These are phyloP conservation scores for Drosophila formosana DNA, from an alignment of 2,888 invertebrate species.

Conservation along the genomic window DNA sequence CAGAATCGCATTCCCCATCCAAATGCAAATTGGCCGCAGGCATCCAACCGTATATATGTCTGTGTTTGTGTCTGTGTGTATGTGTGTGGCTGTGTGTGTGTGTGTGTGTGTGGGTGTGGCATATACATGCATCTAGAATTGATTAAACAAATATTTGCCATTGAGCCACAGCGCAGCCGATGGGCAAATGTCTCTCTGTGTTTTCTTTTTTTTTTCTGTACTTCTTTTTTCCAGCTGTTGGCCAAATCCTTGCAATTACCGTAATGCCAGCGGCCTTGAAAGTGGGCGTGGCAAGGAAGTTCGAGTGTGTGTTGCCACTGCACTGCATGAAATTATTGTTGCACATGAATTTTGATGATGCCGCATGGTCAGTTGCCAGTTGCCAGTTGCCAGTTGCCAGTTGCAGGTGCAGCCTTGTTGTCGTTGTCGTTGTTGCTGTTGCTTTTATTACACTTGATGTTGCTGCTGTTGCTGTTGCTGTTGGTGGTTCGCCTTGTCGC, in stretches of 20 bases:
- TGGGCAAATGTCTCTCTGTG: constrained; percentile 19
- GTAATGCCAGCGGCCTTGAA: constrained; percentile 75
- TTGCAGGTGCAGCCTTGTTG: neutral
- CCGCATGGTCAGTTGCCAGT: constrained; percentile 13
- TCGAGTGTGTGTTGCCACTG: constrained; percentile 2
- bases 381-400: constrained; percentile 7
- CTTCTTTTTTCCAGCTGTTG: constrained; percentile 6
- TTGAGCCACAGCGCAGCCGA: constrained; percentile 48
- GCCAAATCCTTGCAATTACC: constrained; percentile 73
- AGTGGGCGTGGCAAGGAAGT: neutral
- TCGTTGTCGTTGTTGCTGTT: neutral
- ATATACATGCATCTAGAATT: constrained; percentile 54
- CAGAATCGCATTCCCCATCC: constrained; percentile 55
- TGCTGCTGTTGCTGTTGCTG: constrained; percentile 5
- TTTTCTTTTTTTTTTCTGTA: constrained; percentile 12
- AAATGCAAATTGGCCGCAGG: constrained; percentile 75
- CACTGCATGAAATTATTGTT: constrained; percentile 36
- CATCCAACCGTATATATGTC: constrained; percentile 47
- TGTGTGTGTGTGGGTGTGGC: constrained; percentile 12
- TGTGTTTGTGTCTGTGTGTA: constrained; percentile 6
- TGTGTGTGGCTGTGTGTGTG: constrained; percentile 15
- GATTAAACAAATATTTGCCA: constrained; percentile 77
- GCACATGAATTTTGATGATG: constrained; percentile 52
- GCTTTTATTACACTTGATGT: neutral
- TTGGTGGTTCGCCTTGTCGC: constrained; percentile 13